Evolutionary conservation across 2,888 invertebrate species (phyloP), one percentile per base, ranked within the genome.

Genomic region (Nysson spinosus): DNA sequence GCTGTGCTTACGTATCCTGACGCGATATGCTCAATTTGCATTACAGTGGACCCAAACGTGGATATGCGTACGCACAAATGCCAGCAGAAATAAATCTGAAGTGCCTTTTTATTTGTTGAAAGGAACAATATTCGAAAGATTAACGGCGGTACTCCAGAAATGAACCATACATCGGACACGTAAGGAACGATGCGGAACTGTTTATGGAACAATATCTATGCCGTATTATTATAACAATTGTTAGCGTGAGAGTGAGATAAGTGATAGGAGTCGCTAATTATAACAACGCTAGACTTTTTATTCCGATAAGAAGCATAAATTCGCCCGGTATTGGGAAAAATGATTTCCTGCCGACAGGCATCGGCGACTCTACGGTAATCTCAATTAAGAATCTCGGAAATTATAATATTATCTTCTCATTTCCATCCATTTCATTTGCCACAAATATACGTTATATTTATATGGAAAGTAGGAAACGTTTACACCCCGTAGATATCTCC

Each of bases 1-100:
- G 50, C 65, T 58, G 43, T 32, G 63, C 43, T 47, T 50, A 55
- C 55, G 61, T 58, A 61, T 70, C 70, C 47, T 30, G 35, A 54
- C 61, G 68, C 63, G 60, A 58, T 54, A 56, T 43, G 39, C 44
- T 16, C 47, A 30, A 76, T 76, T 76, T 76, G 75, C 76, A 76
- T 76, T 17, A 76, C 69, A 76, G 52, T 77, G 57, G 56, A 50
- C 55, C 66, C 51, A 56, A 56, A 69, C 65, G 62, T 51, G 54
- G 47, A 42, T 49, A 32, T 32, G 57, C 52, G 62, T 50, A 28
- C 50, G 54, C 42, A 50, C 54, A 47, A 51, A 47, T 54, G 43
- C 64, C 17, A 17, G n/a, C 44, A 9, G 14, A 30, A 62, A 65
- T 60, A 54, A 56, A 51, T 65, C 30, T 30, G 32, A 46, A 69